phyloP scores from a whole-genome alignment of 2,113 vertebrate species.

The Bufo bufo region DNA sequence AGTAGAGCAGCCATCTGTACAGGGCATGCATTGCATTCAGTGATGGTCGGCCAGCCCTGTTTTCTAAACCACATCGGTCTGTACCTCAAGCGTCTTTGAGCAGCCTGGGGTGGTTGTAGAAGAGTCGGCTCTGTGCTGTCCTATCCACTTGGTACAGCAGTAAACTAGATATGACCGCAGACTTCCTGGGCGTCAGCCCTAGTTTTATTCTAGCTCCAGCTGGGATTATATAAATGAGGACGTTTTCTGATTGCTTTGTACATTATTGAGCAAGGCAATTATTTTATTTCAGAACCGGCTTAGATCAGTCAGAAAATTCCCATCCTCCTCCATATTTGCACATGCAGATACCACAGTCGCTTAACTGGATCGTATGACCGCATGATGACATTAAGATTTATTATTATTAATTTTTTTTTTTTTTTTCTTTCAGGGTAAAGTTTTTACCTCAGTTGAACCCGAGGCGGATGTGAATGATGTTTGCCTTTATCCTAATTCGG shows the following conservation, averaged over 20 bases:
- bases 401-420: background rate
- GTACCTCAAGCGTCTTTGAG: background rate
- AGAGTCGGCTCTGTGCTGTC: background rate
- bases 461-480: conserved; percentile 89
- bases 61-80: too few species aligned
- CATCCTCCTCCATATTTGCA: background rate
- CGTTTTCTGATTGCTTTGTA: background rate
- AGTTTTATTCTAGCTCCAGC: background rate
- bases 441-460: conserved; percentile 92
- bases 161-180: background rate
- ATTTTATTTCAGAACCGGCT: background rate
- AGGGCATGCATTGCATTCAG: too few species aligned
- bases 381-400: too few species aligned
- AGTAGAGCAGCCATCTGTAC: too few species aligned
- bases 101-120: background rate
- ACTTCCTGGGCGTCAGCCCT: background rate
- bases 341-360: too few species aligned
- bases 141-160: background rate
- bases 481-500: conserved; percentile 91
- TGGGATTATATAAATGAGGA: background rate
- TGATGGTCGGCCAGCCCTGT: too few species aligned
- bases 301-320: background rate
- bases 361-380: too few species aligned
- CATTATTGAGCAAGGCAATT: background rate
- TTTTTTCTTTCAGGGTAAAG: conserved; percentile 79